Percentiles rank a stretch among this genome's conserved stretches.
These are phyloP conservation scores for Cerastis rubricosa DNA, from an alignment of 2,888 invertebrate genomes.

Conservation along the genomic window DNA sequence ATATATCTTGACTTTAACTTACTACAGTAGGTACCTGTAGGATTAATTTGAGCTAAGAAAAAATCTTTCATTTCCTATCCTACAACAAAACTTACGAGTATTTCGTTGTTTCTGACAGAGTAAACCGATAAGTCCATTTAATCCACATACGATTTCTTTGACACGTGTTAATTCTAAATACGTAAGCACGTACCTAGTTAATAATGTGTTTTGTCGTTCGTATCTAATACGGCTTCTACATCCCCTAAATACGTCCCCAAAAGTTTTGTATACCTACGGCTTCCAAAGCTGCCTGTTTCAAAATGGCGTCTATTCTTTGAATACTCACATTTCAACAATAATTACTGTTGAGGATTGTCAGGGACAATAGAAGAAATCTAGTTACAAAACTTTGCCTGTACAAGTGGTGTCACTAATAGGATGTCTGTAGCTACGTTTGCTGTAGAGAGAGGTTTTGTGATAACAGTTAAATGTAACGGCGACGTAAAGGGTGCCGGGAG, in stretches of 20 bases:
- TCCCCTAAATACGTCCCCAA: slow-evolving; percentile 80
- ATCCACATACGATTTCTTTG: slow-evolving; percentile 67
- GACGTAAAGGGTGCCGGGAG: slow-evolving; percentile 52
- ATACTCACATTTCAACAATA: slow-evolving; percentile 65
- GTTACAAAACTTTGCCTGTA: slow-evolving; percentile 61
- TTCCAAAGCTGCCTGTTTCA: slow-evolving; percentile 82
- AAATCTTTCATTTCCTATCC: neutral
- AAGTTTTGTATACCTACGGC: slow-evolving; percentile 79
- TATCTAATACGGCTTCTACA: slow-evolving; percentile 80
- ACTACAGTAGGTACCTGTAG: too few species aligned
- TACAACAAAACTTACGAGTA: neutral
- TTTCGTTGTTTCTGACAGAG: slow-evolving; percentile 19
- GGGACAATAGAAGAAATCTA: slow-evolving; percentile 48
- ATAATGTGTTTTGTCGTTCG: slow-evolving; percentile 74
- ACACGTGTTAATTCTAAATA: slow-evolving; percentile 73
- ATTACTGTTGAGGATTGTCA: slow-evolving; percentile 41
- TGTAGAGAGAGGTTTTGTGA: slow-evolving; percentile 66
- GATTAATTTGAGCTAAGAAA: neutral
- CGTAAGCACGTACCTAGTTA: slow-evolving; percentile 71
- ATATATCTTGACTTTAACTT: neutral
- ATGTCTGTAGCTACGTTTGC: slow-evolving; percentile 58
- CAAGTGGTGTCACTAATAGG: slow-evolving; percentile 66
- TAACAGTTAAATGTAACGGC: slow-evolving; percentile 70
- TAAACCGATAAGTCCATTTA: slow-evolving; percentile 52
- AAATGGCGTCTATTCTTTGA: slow-evolving; percentile 83